Percentiles rank a stretch among this genome's conserved stretches.
These are phyloP conservation scores for Atta cephalotes DNA, from an alignment of 1,140 invertebrate species.

Conservation along the genomic window DNA sequence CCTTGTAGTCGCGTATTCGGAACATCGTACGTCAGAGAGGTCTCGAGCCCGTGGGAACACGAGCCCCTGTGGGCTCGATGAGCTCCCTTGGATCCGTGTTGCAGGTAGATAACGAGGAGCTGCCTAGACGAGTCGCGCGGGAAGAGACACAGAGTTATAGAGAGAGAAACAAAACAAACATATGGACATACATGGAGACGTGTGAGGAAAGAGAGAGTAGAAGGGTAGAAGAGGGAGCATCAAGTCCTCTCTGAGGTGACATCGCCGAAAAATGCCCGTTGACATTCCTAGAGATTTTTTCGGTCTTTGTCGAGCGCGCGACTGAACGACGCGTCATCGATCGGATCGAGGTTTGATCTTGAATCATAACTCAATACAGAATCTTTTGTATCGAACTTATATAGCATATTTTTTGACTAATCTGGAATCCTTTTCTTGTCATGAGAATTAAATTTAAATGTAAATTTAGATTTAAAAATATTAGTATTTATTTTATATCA, in stretches of 20 bases:
- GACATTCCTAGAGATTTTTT: slow-evolving; percentile 84
- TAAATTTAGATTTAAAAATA: not conserved
- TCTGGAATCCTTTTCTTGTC: not conserved
- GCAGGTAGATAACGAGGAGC: slow-evolving; percentile 52
- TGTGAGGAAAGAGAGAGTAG: not conserved
- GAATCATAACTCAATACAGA: slow-evolving; percentile 30
- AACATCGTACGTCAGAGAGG: slow-evolving; percentile 73
- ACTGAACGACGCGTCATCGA: slow-evolving; percentile 79
- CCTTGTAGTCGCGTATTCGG: slow-evolving; percentile 67
- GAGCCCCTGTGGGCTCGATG: slow-evolving; percentile 19
- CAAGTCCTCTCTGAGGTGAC: slow-evolving; percentile 78
- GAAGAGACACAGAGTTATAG: not conserved
- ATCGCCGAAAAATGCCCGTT: slow-evolving; percentile 83
- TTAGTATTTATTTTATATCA: slow-evolving; percentile 4
- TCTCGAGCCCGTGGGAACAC: slow-evolving; percentile 77
- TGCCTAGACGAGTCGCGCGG: slow-evolving; percentile 32
- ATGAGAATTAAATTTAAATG: not conserved
- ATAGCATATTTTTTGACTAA: not conserved
- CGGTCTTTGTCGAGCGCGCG: slow-evolving; percentile 83
- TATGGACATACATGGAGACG: not conserved
- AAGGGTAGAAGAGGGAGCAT: not conserved
- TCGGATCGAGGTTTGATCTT: slow-evolving; percentile 55
- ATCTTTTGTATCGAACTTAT: not conserved
- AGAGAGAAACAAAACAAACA: slow-evolving; percentile 26
- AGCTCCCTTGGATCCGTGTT: slow-evolving; percentile 13